These are phyloP conservation scores for Centropus bengalensis DNA, from an alignment of 2,113 vertebrate species.

Conservation along the genomic window DNA sequence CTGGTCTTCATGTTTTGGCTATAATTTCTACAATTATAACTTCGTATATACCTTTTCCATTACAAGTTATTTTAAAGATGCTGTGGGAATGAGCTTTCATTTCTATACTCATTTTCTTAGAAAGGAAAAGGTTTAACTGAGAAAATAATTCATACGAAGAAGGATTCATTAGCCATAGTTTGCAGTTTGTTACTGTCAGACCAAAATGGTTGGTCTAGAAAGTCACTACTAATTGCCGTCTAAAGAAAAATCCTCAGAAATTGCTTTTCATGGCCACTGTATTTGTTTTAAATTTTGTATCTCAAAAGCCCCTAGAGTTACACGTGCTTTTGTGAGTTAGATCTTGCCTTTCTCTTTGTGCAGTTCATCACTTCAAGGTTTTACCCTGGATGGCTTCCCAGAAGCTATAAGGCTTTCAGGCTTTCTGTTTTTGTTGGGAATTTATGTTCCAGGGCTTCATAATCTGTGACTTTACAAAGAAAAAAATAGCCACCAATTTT, in stretches of 20 bases:
- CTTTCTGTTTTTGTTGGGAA: slow-evolving; percentile 9
- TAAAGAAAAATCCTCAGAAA: slow-evolving; percentile 20
- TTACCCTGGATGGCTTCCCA: slow-evolving; percentile 55
- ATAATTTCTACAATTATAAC: slow-evolving; percentile 36
- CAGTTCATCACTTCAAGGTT: slow-evolving; percentile 40
- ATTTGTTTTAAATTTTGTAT: slow-evolving; percentile 28
- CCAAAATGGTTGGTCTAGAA: not conserved
- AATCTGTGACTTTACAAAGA: not conserved
- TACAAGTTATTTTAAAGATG: slow-evolving; percentile 7
- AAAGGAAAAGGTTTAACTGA: slow-evolving; percentile 27
- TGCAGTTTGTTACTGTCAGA: not conserved
- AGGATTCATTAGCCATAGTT: not conserved
- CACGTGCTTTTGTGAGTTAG: slow-evolving; percentile 29
- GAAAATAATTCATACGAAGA: slow-evolving; percentile 44
- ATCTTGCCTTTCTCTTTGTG: slow-evolving; percentile 24
- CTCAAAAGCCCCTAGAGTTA: not conserved
- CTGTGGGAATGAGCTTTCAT: not conserved
- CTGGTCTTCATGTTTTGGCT: not conserved
- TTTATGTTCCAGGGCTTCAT: not conserved
- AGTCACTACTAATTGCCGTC: slow-evolving; percentile 13
- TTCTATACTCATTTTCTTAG: not conserved
- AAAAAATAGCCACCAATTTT: not conserved
- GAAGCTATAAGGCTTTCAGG: slow-evolving; percentile 36
- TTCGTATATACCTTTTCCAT: not conserved
- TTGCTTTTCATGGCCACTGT: not conserved